Percentiles rank a stretch among this genome's conserved stretches.
These are phyloP conservation scores for Antitype chi DNA, from an alignment of 2,888 invertebrate genomes.

Conservation along the genomic window DNA sequence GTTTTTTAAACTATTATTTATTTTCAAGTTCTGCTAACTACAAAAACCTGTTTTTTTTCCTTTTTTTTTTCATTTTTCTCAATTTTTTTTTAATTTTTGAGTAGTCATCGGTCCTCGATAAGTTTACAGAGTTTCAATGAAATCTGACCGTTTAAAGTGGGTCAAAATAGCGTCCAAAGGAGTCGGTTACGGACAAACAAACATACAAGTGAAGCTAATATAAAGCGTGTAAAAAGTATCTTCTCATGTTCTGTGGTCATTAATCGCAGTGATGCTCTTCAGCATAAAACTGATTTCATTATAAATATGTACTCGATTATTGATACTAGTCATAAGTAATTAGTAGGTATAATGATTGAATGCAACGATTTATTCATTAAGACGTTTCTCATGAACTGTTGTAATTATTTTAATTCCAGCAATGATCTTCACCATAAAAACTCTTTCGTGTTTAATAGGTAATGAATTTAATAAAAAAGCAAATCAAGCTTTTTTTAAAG, in stretches of 20 bases:
- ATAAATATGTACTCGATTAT: not conserved
- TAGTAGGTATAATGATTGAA: not conserved
- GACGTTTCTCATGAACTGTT: not conserved
- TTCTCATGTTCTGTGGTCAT: not conserved
- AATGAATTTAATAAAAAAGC: not conserved
- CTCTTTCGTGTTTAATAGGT: too few species aligned
- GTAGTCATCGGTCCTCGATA: too few species aligned
- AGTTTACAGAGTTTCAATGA: too few species aligned
- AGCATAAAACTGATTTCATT: not conserved
- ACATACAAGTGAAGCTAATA: too few species aligned
- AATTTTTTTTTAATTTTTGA: too few species aligned
- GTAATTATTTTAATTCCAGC: not conserved
- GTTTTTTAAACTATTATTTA: too few species aligned
- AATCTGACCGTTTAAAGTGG: too few species aligned
- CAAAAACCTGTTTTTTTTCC: too few species aligned
- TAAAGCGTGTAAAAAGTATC: not conserved
- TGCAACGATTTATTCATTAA: not conserved
- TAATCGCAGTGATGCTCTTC: not conserved
- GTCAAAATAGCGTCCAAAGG: too few species aligned
- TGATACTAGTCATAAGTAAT: conserved; percentile 1
- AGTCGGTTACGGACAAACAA: too few species aligned
- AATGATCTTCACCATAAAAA: not conserved
- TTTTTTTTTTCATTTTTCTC: too few species aligned
- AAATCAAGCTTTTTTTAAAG: not conserved
- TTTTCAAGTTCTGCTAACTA: too few species aligned